A percentile compares a stretch with the other conserved stretches of the same genome.
Evolutionary conservation across 2,113 vertebrate genomes (phyloP).

Genomic region (Vulpes vulpes): DNA sequence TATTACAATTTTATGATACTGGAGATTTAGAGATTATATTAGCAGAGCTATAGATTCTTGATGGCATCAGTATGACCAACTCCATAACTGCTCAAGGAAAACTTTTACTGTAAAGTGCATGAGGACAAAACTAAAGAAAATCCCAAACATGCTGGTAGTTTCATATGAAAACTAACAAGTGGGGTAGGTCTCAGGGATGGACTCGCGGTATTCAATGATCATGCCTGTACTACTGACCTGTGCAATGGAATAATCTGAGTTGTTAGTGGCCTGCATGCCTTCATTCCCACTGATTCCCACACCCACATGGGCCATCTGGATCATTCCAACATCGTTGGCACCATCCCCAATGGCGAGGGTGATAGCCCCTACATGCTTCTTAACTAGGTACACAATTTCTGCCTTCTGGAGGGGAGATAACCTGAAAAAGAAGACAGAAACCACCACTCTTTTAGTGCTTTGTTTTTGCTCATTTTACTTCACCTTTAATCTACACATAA

Average conservation of each 20-base stretch:
- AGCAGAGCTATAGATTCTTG: neutral
- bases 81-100: neutral
- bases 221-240: slow-evolving; percentile 89
- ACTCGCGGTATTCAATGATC: neutral
- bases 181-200: neutral
- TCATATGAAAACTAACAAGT: slow-evolving; percentile 26
- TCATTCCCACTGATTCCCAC: slow-evolving; percentile 97
- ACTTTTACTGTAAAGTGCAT: neutral
- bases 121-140: neutral
- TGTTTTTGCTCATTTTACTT: slow-evolving; percentile 6
- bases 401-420: slow-evolving; percentile 98
- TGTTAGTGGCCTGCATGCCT: slow-evolving; percentile 98
- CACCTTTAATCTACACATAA: slow-evolving; percentile 81
- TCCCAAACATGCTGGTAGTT: neutral
- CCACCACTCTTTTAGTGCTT: slow-evolving; percentile 34
- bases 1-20: neutral
- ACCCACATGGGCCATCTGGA: slow-evolving; percentile 96
- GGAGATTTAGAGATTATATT: neutral
- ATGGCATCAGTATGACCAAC: neutral
- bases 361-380: slow-evolving; percentile 95
- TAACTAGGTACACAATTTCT: slow-evolving; percentile 97
- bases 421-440: slow-evolving; percentile 87
- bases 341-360: slow-evolving; percentile 97
- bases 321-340: slow-evolving; percentile 97
- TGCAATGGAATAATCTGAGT: slow-evolving; percentile 97